phyloP scores from a whole-genome alignment of 2,113 vertebrate species.

The Anarrhichthys ocellatus region DNA sequence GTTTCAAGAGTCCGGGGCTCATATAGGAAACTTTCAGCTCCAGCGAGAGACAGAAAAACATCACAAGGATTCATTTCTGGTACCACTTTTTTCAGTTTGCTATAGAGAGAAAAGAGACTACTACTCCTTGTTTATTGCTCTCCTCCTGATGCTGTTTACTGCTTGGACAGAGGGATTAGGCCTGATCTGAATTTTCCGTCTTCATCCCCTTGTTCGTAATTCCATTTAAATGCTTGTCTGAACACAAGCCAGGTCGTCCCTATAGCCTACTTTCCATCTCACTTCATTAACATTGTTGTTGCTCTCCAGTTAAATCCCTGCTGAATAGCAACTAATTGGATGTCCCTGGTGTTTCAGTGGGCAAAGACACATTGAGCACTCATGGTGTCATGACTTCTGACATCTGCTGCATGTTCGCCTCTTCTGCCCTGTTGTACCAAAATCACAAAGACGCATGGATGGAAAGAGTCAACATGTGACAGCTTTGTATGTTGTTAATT shows the following conservation, averaged over 20 bases:
- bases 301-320: conserved; percentile 55
- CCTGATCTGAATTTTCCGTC: conserved; percentile 56
- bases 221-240: conserved; percentile 72
- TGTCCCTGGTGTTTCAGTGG: conserved; percentile 31
- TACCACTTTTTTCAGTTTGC: neutral
- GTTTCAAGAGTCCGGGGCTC: neutral
- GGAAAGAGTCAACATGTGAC: conserved; percentile 8
- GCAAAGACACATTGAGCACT: conserved; percentile 1
- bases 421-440: neutral
- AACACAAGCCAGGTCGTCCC: conserved; percentile 67
- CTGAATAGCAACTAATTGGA: conserved; percentile 62
- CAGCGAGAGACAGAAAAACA: neutral
- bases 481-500: neutral
- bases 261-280: conserved; percentile 67
- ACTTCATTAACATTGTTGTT: conserved; percentile 62
- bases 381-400: conserved; percentile 35
- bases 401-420: conserved; percentile 15
- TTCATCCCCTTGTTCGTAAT: conserved; percentile 75
- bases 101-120: conserved; percentile 18
- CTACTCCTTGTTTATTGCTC: conserved; percentile 40
- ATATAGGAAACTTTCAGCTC: conserved; percentile 2
- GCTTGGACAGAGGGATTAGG: conserved; percentile 70
- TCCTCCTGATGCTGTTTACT: conserved; percentile 54
- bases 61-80: neutral
- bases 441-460: neutral